Percentiles rank a stretch among this genome's conserved stretches.
Conservation (phyloP, 2,888 invertebrate species). For the Blomia tropicalis region DNA sequence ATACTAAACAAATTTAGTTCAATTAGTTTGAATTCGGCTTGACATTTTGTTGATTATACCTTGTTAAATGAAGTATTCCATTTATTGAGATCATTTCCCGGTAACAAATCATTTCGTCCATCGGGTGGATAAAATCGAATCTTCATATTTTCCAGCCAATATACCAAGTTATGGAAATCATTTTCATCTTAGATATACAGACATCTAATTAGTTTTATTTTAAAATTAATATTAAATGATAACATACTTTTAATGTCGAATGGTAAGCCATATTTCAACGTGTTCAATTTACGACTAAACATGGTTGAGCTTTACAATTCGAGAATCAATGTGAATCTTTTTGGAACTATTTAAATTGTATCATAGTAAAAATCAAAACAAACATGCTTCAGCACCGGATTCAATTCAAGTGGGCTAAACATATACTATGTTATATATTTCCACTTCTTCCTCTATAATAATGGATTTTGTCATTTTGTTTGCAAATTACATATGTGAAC, state of each 20-base stretch:
- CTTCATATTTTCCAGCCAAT: slow-evolving; percentile 87
- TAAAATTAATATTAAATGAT: too few species aligned
- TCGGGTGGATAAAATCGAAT: slow-evolving; percentile 72
- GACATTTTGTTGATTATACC: slow-evolving; percentile 12
- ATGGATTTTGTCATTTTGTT: too few species aligned
- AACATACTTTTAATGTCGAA: slow-evolving; percentile 54
- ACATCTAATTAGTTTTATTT: neutral
- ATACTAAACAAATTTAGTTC: slow-evolving; percentile 43
- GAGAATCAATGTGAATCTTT: too few species aligned
- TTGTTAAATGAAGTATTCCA: slow-evolving; percentile 55
- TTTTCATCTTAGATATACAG: slow-evolving; percentile 48
- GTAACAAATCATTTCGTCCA: slow-evolving; percentile 55
- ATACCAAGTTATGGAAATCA: slow-evolving; percentile 58
- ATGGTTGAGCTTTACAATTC: too few species aligned
- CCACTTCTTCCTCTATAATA: too few species aligned
- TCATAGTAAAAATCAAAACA: too few species aligned
- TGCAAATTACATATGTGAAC: too few species aligned
- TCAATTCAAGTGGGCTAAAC: too few species aligned
- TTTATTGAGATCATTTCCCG: slow-evolving; percentile 44
- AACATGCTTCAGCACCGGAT: too few species aligned
- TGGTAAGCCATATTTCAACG: slow-evolving; percentile 56
- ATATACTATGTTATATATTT: too few species aligned
- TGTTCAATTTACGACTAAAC: slow-evolving; percentile 58
- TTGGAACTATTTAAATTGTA: too few species aligned
- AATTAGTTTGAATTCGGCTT: too few species aligned